A percentile compares a stretch with the other conserved stretches of the same genome.
These are phyloP conservation scores for Montipora sp. DNA, from an alignment of 64 coral and sea anemone genomes.

Conservation along the genomic window DNA sequence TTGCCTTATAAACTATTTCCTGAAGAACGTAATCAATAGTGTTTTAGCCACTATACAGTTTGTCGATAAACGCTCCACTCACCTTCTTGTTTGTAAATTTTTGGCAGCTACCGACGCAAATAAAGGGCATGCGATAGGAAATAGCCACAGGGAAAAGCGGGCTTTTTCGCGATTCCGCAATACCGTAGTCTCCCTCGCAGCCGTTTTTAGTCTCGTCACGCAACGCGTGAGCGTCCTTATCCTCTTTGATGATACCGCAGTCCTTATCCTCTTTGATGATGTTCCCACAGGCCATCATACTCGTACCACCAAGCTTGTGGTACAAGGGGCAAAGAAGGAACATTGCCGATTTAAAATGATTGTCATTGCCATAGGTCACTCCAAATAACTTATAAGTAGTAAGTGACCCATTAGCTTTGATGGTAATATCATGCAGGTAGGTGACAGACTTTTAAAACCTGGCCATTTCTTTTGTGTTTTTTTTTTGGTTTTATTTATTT, in stretches of 20 bases:
- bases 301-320: slow-evolving; percentile 47
- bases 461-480: slow-evolving; percentile 2
- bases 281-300: slow-evolving; percentile 47
- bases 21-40: too few relatives aligned
- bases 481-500: too few relatives aligned
- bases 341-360: slow-evolving; percentile 56
- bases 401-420: slow-evolving; percentile 32
- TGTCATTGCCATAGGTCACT: slow-evolving; percentile 51
- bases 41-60: too few relatives aligned
- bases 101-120: slow-evolving; percentile 41
- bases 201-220: too few relatives aligned
- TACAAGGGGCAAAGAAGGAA: slow-evolving; percentile 5
- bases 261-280: neutral
- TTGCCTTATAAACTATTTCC: neutral
- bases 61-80: too few relatives aligned
- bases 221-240: neutral
- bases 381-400: slow-evolving; percentile 24
- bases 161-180: slow-evolving; percentile 41
- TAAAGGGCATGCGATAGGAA: slow-evolving; percentile 5
- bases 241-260: neutral
- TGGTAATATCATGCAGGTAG: slow-evolving; percentile 27
- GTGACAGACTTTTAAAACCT: slow-evolving; percentile 8
- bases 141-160: neutral
- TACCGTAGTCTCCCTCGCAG: neutral
- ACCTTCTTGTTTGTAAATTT: neutral